Conservation (phyloP, 1,140 invertebrate species). For the Rhopalosiphum maidis region DNA sequence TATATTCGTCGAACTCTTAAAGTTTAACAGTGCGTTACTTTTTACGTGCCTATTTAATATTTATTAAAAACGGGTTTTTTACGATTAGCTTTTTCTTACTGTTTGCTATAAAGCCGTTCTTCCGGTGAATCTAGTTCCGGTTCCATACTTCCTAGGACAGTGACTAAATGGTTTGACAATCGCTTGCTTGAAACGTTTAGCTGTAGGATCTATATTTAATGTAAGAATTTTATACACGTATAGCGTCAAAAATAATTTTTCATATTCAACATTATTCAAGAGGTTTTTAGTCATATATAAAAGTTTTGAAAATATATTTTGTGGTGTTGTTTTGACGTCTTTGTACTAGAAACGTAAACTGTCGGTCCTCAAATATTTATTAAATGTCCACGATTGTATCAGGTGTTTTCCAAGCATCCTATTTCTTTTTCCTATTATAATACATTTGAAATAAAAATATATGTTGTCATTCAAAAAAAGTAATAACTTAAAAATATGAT, state of each 20-base stretch:
- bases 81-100: background rate
- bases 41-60: constrained; percentile 9
- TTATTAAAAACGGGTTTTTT: background rate
- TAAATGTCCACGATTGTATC: background rate
- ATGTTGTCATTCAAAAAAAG: too few species aligned
- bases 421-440: too few species aligned
- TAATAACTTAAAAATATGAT: too few species aligned
- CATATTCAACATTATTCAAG: background rate
- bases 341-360: background rate
- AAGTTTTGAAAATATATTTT: constrained; percentile 9
- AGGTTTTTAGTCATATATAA: background rate
- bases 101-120: background rate
- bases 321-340: background rate
- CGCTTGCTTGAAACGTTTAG: background rate
- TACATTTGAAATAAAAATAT: too few species aligned
- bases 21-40: background rate
- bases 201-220: background rate
- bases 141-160: background rate
- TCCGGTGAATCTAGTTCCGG: constrained; percentile 2
- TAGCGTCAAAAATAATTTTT: background rate
- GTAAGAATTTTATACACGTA: background rate
- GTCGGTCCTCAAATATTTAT: background rate
- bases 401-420: too few species aligned
- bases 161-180: constrained; percentile 30
- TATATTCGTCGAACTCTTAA: background rate